A percentile compares a stretch with the other conserved stretches of the same genome.
Evolutionary conservation across 2,888 invertebrate genomes (phyloP).

Genomic region (Siphlonurus alternatus): DNA sequence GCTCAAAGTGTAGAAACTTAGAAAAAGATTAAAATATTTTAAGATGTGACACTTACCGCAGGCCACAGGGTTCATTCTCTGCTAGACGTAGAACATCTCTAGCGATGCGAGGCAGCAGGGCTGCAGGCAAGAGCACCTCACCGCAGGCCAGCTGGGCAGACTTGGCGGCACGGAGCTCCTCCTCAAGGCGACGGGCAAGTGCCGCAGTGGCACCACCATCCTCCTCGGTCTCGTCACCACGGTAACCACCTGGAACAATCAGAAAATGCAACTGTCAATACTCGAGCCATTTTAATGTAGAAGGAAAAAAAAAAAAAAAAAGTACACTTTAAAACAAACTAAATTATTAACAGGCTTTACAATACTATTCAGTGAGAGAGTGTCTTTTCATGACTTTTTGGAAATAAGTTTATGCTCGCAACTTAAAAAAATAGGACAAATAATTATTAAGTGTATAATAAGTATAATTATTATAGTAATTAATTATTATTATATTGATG

Average conservation of each 20-base stretch:
- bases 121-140: slow-evolving; percentile 70
- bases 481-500: no score
- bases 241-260: slow-evolving; percentile 12
- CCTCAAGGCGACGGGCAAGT: slow-evolving; percentile 57
- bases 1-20: background rate
- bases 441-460: no score
- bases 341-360: no score
- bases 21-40: background rate
- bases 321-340: slow-evolving; percentile 5
- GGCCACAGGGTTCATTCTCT: slow-evolving; percentile 78
- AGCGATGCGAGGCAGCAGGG: slow-evolving; percentile 61
- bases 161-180: slow-evolving; percentile 64
- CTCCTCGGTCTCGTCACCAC: slow-evolving; percentile 16
- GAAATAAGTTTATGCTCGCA: no score
- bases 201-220: slow-evolving; percentile 30
- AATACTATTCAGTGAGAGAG: no score
- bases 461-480: no score
- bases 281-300: background rate
- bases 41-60: slow-evolving; percentile 21
- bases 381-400: no score
- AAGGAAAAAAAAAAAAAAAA: slow-evolving; percentile 7
- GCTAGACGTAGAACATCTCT: slow-evolving; percentile 65
- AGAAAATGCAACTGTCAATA: background rate
- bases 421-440: no score
- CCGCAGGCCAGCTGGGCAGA: slow-evolving; percentile 63